Evolutionary conservation across 2,888 invertebrate species (phyloP), one percentile per base, ranked within the genome.

Genomic region (Germaria angustata): DNA sequence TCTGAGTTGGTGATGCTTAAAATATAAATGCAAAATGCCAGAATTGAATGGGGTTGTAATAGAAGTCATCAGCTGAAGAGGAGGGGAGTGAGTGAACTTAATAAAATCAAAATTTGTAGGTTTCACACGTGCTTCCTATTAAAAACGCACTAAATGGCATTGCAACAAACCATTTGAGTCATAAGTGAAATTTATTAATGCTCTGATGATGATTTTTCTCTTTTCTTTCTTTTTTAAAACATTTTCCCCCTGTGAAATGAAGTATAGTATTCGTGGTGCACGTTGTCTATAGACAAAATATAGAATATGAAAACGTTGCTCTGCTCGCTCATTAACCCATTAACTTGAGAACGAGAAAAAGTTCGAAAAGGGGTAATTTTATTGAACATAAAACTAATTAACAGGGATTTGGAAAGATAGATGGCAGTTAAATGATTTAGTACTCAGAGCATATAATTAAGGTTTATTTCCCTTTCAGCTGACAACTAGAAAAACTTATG

Each of bases 91-190:
- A 51, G 41, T 22, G 17, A 61, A 24, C 39, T 36, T 5, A 53
- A 24, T 6, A 53, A 66, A 79, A 73, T 66, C 59, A 72, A 73
- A 79, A 79, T 79, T 79, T 87, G 85, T 85, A 86, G 84, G 85
- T 87, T 87, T 88, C 88, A 89, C 88, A 89, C 89, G 88, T 89
- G 88, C 88, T 89, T 87, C 88, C 89, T 87, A 89, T 88, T 88
- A 88, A 88, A 87, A 85, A 86, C 65, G 34, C 66, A 80, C 57
- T 69, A 55, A 57, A 76, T 57, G 34, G 55, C 61, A 81, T 44
- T 71, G 63, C 69, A 69, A 41, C 41, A 81, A 87, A 86, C 88
- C 88, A 88, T 80, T 82, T 66, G 77, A 85, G 85, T 87, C 87
- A 87, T 86, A 89, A 89, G 84, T 87, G 86, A 88, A 88, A 89